A percentile compares a stretch with the other conserved stretches of the same genome.
These are phyloP conservation scores for Eilema griseolum DNA, from an alignment of 2,888 invertebrate species.

Conservation along the genomic window DNA sequence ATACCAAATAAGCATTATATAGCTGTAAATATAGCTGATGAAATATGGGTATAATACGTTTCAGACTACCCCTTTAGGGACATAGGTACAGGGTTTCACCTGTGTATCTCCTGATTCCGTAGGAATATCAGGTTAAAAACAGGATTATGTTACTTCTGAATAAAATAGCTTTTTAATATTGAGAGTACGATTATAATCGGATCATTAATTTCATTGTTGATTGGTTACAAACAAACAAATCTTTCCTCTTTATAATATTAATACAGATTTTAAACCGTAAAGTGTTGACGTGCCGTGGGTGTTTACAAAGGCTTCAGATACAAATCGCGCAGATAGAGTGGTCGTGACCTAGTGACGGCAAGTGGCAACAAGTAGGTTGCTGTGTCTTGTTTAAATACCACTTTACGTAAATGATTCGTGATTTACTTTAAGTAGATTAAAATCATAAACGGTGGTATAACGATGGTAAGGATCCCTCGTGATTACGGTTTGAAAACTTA, in stretches of 20 bases:
- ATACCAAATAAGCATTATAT: too few relatives aligned
- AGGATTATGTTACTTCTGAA: too few relatives aligned
- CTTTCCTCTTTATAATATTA: not conserved
- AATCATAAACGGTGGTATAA: not conserved
- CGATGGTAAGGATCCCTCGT: not conserved
- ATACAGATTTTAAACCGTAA: constrained; percentile 14
- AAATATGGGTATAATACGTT: too few relatives aligned
- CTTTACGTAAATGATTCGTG: constrained; percentile 5
- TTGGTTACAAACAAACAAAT: too few relatives aligned
- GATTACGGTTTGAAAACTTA: not conserved
- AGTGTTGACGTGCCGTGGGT: constrained; percentile 49
- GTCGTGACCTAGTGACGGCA: constrained; percentile 45
- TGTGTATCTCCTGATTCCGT: too few relatives aligned
- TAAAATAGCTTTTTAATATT: too few relatives aligned
- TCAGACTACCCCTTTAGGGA: too few relatives aligned
- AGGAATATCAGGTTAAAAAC: too few relatives aligned
- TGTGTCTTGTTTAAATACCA: constrained; percentile 10
- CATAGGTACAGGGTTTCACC: too few relatives aligned
- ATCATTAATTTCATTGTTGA: too few relatives aligned
- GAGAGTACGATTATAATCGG: too few relatives aligned
- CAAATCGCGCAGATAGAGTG: constrained; percentile 38
- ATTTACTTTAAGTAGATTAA: constrained; percentile 6
- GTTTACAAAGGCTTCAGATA: constrained; percentile 46
- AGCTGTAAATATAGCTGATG: too few relatives aligned
- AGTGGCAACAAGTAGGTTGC: constrained; percentile 29